Percentiles rank a stretch among this genome's conserved stretches.
These are phyloP conservation scores for Electrophaes corylata DNA, from an alignment of 2,888 invertebrate genomes.

Conservation along the genomic window DNA sequence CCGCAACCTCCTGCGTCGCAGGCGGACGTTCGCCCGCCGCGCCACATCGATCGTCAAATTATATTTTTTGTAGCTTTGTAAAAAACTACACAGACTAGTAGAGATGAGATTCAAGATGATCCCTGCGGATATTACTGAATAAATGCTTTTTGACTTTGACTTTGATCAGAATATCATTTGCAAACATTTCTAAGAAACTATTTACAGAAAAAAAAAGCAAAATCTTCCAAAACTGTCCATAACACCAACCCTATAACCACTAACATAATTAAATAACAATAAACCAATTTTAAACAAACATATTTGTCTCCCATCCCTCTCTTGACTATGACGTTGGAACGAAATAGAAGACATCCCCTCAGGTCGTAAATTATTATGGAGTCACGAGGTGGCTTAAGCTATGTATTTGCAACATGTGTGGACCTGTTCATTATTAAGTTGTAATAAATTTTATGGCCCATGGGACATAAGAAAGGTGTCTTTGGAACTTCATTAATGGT, in stretches of 20 bases:
- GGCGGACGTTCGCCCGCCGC: too few species aligned
- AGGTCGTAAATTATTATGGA: conserved; percentile 73
- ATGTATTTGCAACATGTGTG: conserved; percentile 72
- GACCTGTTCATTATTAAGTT: conserved; percentile 76
- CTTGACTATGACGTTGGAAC: conserved; percentile 40
- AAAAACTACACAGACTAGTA: too few species aligned
- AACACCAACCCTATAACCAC: conserved; percentile 46
- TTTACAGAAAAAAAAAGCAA: conserved; percentile 24
- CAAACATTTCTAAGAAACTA: background rate
- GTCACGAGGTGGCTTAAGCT: conserved; percentile 61
- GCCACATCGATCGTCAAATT: too few species aligned
- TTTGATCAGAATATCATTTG: conserved; percentile 12
- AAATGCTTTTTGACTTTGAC: too few species aligned
- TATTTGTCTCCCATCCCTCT: conserved; percentile 48
- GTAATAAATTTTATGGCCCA: conserved; percentile 77
- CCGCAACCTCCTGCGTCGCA: too few species aligned
- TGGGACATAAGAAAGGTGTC: conserved; percentile 60
- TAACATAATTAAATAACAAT: conserved; percentile 76
- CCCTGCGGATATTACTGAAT: too few species aligned
- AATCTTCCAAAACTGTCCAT: conserved; percentile 40
- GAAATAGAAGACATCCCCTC: conserved; percentile 38
- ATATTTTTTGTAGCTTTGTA: too few species aligned
- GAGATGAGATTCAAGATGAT: too few species aligned
- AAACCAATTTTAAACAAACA: conserved; percentile 74
- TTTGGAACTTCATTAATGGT: conserved; percentile 37